phyloP scores from a whole-genome alignment of 2,113 vertebrate species.

The Chunga burmeisteri region DNA sequence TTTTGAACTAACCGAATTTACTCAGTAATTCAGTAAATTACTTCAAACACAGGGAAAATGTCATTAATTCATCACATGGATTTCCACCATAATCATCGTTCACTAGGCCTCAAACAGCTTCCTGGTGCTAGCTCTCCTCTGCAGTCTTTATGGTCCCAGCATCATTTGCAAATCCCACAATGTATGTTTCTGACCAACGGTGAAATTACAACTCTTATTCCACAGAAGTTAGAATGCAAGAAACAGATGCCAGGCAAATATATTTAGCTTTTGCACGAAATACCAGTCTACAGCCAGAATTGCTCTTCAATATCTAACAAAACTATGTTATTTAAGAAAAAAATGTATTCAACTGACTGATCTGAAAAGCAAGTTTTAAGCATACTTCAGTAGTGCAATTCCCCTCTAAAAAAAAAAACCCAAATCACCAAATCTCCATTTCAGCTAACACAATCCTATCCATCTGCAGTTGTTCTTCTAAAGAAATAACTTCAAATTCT shows the following conservation, averaged over 20 bases:
- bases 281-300: background rate
- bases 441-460: background rate
- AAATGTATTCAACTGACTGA: background rate
- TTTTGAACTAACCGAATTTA: background rate
- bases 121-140: background rate
- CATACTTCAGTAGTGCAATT: background rate
- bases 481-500: background rate
- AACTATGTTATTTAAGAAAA: background rate
- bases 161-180: background rate
- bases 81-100: background rate
- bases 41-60: background rate
- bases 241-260: background rate
- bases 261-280: background rate
- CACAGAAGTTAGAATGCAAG: background rate
- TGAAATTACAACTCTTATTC: background rate
- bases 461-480: background rate
- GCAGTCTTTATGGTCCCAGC: background rate
- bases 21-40: background rate
- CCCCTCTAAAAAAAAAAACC: background rate
- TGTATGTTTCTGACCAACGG: background rate
- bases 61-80: background rate
- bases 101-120: background rate
- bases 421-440: background rate
- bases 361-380: background rate
- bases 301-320: background rate